These are phyloP conservation scores for Serinus canaria DNA, from an alignment of 2,113 vertebrate genomes.

Conservation along the genomic window DNA sequence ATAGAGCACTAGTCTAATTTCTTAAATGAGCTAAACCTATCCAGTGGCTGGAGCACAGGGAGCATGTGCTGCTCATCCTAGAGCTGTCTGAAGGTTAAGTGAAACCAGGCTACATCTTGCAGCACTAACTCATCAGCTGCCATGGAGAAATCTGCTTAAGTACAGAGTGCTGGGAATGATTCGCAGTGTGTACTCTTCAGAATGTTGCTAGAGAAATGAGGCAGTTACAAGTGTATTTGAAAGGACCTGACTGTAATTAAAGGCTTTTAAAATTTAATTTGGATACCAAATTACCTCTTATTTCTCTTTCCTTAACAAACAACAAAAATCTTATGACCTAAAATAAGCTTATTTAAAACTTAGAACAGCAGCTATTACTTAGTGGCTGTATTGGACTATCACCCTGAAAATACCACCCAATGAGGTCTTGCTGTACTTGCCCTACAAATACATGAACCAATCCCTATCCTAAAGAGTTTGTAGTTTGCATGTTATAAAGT, in stretches of 20 bases:
- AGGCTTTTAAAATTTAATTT: conserved; percentile 42
- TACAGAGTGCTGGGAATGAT: neutral
- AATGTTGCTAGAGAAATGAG: neutral
- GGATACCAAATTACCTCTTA: neutral
- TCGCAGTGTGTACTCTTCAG: neutral
- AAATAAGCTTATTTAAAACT: neutral
- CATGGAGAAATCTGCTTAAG: neutral
- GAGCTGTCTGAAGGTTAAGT: neutral
- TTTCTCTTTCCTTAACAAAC: neutral
- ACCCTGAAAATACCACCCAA: neutral
- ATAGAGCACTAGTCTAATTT: neutral
- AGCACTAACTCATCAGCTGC: neutral
- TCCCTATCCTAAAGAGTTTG: neutral
- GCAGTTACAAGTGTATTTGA: neutral
- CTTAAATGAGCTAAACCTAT: neutral
- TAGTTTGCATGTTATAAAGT: neutral
- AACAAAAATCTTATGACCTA: neutral
- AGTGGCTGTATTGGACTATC: neutral
- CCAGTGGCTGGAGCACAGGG: neutral
- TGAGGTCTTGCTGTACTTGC: neutral
- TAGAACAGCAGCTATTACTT: neutral
- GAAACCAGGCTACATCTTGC: neutral
- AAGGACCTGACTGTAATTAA: neutral
- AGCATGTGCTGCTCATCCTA: neutral
- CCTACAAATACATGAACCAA: neutral